Conservation (phyloP, 64 coral and sea anemone genomes). For the Orbicella faveolata region DNA sequence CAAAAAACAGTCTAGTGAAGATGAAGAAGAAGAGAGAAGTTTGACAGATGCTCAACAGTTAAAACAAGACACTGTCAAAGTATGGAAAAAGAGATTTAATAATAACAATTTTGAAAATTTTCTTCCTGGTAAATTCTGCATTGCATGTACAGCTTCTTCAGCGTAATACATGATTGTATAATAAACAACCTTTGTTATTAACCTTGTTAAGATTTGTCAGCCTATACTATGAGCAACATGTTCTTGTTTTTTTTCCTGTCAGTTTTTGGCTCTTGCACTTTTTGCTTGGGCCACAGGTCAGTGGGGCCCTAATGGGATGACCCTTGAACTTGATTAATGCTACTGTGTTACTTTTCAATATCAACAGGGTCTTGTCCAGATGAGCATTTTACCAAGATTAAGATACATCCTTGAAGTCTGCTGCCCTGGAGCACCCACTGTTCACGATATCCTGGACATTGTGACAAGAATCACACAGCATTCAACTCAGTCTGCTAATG, state of each 20-base stretch:
- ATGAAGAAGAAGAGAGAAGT: constrained; percentile 31
- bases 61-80: constrained; percentile 88
- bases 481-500: constrained; percentile 70
- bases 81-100: not conserved
- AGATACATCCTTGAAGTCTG: constrained; percentile 93
- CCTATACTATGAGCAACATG: too few relatives aligned
- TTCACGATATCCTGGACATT: constrained; percentile 68
- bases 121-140: too few relatives aligned
- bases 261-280: too few relatives aligned
- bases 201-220: too few relatives aligned
- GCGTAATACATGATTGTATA: too few relatives aligned
- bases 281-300: too few relatives aligned
- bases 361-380: constrained; percentile 82
- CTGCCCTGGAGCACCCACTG: constrained; percentile 53
- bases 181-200: too few relatives aligned
- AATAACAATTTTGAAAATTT: too few relatives aligned
- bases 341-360: not conserved
- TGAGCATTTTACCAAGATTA: constrained; percentile 84
- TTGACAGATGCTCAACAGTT: constrained; percentile 83
- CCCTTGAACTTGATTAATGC: too few relatives aligned
- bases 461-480: constrained; percentile 81
- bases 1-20: not conserved
- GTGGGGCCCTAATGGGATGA: too few relatives aligned
- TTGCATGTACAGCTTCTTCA: too few relatives aligned
- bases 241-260: too few relatives aligned